Evolutionary conservation across 2,888 invertebrate genomes (phyloP).

Genomic region (Syrphus vitripennis): DNA sequence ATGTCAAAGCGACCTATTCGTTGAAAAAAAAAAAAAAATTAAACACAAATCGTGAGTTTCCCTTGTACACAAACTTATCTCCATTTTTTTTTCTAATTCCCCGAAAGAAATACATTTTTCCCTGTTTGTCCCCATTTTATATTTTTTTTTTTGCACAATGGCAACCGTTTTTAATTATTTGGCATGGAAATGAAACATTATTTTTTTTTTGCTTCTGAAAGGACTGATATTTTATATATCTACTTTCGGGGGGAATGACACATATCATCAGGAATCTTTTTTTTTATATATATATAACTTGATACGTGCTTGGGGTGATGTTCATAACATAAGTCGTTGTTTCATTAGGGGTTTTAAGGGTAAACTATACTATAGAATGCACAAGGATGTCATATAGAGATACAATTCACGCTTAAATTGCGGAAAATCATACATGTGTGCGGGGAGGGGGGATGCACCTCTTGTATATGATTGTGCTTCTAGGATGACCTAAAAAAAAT

Average conservation of each 20-base stretch:
- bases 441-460: conserved; percentile 1
- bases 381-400: conserved; percentile 52
- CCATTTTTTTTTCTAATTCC: conserved; percentile 6
- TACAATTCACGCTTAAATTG: conserved; percentile 52
- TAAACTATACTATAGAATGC: conserved; percentile 36
- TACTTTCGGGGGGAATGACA: conserved; percentile 21
- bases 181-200: conserved; percentile 31
- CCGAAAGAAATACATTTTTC: conserved; percentile 32
- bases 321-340: conserved; percentile 60
- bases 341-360: conserved; percentile 53
- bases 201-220: not conserved
- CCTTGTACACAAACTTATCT: not conserved
- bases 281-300: conserved; percentile 37
- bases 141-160: conserved; percentile 11
- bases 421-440: conserved; percentile 16
- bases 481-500: conserved; percentile 58
- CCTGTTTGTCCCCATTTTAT: conserved; percentile 20
- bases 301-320: conserved; percentile 57
- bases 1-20: conserved; percentile 22
- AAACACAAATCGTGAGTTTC: conserved; percentile 7
- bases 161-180: conserved; percentile 48
- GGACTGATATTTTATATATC: conserved; percentile 10
- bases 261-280: conserved; percentile 15
- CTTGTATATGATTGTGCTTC: conserved; percentile 24
- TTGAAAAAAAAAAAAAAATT: no score